These are phyloP conservation scores for Arenicola marina DNA, from an alignment of 2,888 invertebrate genomes.

Conservation along the genomic window DNA sequence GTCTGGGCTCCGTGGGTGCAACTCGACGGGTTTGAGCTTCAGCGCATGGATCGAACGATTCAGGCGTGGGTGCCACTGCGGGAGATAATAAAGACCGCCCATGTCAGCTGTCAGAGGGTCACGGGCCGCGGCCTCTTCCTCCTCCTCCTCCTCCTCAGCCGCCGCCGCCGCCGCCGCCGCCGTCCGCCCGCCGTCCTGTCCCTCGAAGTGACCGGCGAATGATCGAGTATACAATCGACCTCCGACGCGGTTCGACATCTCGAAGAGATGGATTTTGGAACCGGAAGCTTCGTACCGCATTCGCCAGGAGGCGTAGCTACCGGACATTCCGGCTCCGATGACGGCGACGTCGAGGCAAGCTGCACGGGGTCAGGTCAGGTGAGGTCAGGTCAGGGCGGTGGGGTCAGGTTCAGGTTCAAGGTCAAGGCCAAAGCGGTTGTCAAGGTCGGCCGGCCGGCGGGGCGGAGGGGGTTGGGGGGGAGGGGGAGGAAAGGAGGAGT, in stretches of 20 bases:
- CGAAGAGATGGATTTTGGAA: conserved; percentile 20
- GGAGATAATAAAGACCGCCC: conserved; percentile 25
- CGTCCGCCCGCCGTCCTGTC: background rate
- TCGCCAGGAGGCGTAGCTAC: conserved; percentile 29
- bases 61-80: conserved; percentile 21
- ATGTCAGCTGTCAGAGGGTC: conserved; percentile 18
- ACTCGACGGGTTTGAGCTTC: conserved; percentile 12
- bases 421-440: too few relatives aligned
- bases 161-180: too few relatives aligned
- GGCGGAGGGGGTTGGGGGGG: too few relatives aligned
- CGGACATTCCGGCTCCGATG: conserved; percentile 28
- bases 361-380: background rate
- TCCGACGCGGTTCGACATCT: conserved; percentile 19
- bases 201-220: background rate
- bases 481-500: too few relatives aligned
- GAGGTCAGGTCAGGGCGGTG: too few relatives aligned
- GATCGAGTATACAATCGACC: conserved; percentile 21
- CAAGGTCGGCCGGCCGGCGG: too few relatives aligned
- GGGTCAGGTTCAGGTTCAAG: too few relatives aligned
- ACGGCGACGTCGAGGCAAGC: conserved; percentile 30
- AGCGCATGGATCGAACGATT: conserved; percentile 27
- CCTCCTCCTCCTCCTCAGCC: too few relatives aligned
- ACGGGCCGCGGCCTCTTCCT: background rate
- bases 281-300: conserved; percentile 5
- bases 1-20: conserved; percentile 26